Percentiles rank a stretch among this genome's conserved stretches.
These are phyloP conservation scores for Sylvietta virens DNA, from an alignment of 2,113 vertebrate species.

Conservation along the genomic window DNA sequence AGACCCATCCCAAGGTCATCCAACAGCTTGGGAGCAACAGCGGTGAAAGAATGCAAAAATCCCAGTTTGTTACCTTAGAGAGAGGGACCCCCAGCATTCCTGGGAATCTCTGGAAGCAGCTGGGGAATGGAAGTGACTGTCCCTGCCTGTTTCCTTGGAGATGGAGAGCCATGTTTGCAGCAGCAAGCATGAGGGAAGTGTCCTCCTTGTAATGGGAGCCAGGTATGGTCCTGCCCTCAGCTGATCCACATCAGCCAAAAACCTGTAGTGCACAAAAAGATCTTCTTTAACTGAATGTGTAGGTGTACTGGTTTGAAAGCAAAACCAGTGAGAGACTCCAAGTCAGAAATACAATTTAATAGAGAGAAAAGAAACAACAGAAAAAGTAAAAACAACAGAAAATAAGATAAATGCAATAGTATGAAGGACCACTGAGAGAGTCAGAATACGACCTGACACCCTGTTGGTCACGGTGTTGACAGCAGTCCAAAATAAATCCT, in stretches of 20 bases:
- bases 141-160: slow-evolving; percentile 1
- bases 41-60: not conserved
- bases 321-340: no score
- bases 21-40: not conserved
- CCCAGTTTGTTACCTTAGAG: not conserved
- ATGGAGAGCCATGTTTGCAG: not conserved
- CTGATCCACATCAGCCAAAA: not conserved
- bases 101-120: not conserved
- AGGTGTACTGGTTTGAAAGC: no score
- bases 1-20: not conserved
- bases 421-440: no score
- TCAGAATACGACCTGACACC: no score
- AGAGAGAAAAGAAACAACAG: no score
- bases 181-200: not conserved
- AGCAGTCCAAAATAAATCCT: no score
- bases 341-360: no score
- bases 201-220: not conserved
- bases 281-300: not conserved
- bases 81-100: not conserved
- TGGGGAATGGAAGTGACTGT: not conserved
- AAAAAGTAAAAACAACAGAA: no score
- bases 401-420: no score
- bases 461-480: no score
- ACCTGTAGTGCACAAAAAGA: not conserved
- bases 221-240: not conserved